These are phyloP conservation scores for Poeciliopsis occidentalis DNA, from an alignment of 2,113 vertebrate genomes.

Conservation along the genomic window DNA sequence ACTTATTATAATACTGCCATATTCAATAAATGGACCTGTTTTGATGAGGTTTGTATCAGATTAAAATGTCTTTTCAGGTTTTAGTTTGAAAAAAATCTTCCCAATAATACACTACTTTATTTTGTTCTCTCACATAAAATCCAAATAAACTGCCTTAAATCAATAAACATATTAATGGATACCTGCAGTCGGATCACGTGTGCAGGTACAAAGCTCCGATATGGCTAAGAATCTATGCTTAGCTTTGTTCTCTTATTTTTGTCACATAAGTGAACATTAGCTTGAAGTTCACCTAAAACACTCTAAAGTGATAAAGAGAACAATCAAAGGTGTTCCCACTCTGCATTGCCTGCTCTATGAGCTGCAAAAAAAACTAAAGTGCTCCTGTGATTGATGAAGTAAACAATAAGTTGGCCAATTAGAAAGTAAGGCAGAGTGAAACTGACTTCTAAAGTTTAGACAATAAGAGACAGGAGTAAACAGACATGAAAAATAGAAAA, in stretches of 20 bases:
- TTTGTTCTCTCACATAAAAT: neutral
- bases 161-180: too few relatives aligned
- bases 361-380: slow-evolving; percentile 16
- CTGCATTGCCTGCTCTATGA: slow-evolving; percentile 1
- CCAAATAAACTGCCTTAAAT: neutral
- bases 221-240: neutral
- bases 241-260: neutral
- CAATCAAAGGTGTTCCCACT: neutral
- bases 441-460: slow-evolving; percentile 66
- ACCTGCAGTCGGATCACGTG: neutral
- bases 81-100: neutral
- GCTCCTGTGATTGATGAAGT: slow-evolving; percentile 28
- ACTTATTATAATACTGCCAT: too few relatives aligned
- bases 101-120: neutral
- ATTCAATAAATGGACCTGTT: too few relatives aligned
- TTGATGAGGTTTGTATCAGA: too few relatives aligned
- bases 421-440: slow-evolving; percentile 64
- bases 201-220: neutral
- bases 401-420: slow-evolving; percentile 61
- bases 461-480: slow-evolving; percentile 44
- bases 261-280: neutral
- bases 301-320: neutral
- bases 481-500: slow-evolving; percentile 53
- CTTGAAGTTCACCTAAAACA: neutral
- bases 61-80: neutral